These are phyloP conservation scores for Lepidothrix coronata DNA, from an alignment of 2,113 vertebrate genomes.

Conservation along the genomic window DNA sequence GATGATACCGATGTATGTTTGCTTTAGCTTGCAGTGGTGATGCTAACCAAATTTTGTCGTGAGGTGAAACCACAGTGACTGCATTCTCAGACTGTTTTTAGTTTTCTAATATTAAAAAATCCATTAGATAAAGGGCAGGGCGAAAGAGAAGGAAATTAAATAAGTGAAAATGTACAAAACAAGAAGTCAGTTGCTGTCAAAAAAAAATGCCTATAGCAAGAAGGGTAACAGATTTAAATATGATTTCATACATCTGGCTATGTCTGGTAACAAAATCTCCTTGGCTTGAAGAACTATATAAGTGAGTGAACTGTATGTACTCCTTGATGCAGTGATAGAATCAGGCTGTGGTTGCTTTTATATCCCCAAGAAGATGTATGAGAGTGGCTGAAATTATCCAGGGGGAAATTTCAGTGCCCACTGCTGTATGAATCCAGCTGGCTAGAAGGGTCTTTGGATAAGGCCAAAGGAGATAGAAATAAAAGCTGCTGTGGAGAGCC, in stretches of 20 bases:
- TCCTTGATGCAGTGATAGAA: not conserved
- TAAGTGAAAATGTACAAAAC: not conserved
- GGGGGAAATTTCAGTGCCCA: not conserved
- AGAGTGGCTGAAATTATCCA: not conserved
- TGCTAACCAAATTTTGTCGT: not conserved
- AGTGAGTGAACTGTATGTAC: not conserved
- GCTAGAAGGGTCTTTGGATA: not conserved
- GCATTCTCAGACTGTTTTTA: not conserved
- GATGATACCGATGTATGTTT: not conserved
- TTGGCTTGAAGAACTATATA: not conserved
- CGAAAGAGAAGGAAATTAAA: not conserved
- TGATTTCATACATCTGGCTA: not conserved
- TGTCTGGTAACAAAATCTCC: not conserved
- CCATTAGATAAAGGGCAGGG: not conserved
- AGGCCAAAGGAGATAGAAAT: not conserved
- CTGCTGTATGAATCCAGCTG: not conserved
- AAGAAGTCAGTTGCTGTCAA: not conserved
- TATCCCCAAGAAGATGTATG: not conserved
- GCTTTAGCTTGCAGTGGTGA: not conserved
- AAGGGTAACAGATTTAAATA: not conserved
- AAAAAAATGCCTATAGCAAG: not conserved
- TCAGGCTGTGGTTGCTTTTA: not conserved
- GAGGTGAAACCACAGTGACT: not conserved
- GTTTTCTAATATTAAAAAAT: not conserved
- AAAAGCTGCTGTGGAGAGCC: not conserved